phyloP scores from a whole-genome alignment of 2,888 invertebrate species.

The Conus canariensis region DNA sequence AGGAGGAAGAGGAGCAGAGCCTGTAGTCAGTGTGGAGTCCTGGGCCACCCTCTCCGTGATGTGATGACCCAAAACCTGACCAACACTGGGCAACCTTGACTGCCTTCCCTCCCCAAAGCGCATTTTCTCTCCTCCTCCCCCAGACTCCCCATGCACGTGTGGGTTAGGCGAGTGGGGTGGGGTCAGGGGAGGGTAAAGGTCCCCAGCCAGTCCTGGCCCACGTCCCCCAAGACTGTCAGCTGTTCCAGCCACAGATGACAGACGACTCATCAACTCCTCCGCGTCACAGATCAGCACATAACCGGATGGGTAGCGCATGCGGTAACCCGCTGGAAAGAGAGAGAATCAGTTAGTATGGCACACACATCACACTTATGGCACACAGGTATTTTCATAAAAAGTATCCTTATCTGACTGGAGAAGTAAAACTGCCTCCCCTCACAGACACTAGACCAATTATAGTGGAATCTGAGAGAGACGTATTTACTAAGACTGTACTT shows the following conservation, averaged over 20 bases:
- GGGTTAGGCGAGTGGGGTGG: slow-evolving; percentile 31
- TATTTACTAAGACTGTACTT: no score
- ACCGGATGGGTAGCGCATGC: slow-evolving; percentile 96
- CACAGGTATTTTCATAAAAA: no score
- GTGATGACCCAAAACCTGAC: slow-evolving; percentile 48
- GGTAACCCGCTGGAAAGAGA: slow-evolving; percentile 86
- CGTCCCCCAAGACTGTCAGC: slow-evolving; percentile 48
- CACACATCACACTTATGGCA: no score
- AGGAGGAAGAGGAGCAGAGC: not conserved
- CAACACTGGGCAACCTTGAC: not conserved
- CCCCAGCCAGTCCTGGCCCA: slow-evolving; percentile 53
- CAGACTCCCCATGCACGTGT: slow-evolving; percentile 14
- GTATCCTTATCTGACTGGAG: no score
- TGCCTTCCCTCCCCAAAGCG: slow-evolving; percentile 6
- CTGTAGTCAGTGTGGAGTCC: slow-evolving; percentile 46
- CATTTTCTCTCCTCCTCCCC: slow-evolving; percentile 35
- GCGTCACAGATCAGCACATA: slow-evolving; percentile 86
- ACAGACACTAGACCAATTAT: no score
- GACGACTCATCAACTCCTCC: slow-evolving; percentile 70
- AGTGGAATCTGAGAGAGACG: no score
- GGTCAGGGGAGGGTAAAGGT: slow-evolving; percentile 68
- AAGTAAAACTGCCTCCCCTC: no score
- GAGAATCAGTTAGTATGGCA: not conserved
- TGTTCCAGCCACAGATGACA: slow-evolving; percentile 44
- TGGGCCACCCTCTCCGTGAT: slow-evolving; percentile 48